These are phyloP conservation scores for Pygocentrus nattereri DNA, from an alignment of 2,797 vertebrate genomes.

Conservation along the genomic window DNA sequence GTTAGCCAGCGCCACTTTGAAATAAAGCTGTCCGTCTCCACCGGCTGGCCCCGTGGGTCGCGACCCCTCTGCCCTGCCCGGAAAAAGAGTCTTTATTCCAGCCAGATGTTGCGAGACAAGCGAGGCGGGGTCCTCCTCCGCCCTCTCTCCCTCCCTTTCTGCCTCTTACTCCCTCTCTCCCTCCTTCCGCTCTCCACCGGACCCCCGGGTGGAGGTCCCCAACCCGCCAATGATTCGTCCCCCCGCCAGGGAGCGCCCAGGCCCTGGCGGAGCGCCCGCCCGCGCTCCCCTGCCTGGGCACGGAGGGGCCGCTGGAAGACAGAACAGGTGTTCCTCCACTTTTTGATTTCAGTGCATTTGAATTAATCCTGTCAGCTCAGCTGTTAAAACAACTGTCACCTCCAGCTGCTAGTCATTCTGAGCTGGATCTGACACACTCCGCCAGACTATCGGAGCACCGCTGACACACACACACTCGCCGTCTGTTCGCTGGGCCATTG, in stretches of 20 bases:
- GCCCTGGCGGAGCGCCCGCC: constrained; percentile 43
- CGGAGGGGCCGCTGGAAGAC: constrained; percentile 87
- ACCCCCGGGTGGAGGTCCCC: constrained; percentile 4
- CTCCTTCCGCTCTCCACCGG: constrained; percentile 66
- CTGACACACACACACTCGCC: constrained; percentile 54
- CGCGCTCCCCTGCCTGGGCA: constrained; percentile 46
- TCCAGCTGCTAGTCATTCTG: constrained; percentile 99
- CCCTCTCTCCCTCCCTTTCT: constrained; percentile 40
- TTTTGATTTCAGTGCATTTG: constrained; percentile 99
- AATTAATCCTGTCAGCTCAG: constrained; percentile 99
- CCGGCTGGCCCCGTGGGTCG: constrained; percentile 30
- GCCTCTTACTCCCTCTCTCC: constrained; percentile 30
- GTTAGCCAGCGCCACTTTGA: constrained; percentile 48
- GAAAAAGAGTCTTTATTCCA: constrained; percentile 81
- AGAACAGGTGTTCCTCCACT: constrained; percentile 98
- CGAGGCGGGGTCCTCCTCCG: constrained; percentile 59
- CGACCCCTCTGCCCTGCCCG: constrained; percentile 46
- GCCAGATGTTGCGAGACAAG: constrained; percentile 90
- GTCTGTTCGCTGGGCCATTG: constrained; percentile 56
- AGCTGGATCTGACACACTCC: constrained; percentile 94
- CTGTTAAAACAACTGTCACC: constrained; percentile 99
- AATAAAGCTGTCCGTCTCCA: constrained; percentile 49
- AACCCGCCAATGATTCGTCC: constrained; percentile 63
- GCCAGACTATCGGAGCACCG: constrained; percentile 83
- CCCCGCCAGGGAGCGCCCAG: constrained; percentile 60